Evolutionary conservation across 2,113 vertebrate genomes (phyloP).

Genomic region (Echinops telfairi): DNA sequence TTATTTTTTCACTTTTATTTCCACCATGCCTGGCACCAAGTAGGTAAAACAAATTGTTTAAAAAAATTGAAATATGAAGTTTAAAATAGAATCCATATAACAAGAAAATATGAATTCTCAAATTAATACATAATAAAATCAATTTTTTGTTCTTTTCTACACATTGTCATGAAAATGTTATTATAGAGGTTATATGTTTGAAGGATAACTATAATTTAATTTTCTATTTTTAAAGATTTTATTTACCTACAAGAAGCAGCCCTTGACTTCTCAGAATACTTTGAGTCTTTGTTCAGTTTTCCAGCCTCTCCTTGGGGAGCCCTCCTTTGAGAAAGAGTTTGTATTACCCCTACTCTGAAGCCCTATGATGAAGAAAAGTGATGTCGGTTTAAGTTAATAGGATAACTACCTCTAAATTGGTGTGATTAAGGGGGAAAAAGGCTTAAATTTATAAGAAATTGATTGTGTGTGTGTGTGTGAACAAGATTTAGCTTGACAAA

Average conservation of each 20-base stretch:
- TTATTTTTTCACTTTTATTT: slow-evolving; percentile 13
- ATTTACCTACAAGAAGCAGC: too few relatives aligned
- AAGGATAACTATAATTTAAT: background rate
- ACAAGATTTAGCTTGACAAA: slow-evolving; percentile 62
- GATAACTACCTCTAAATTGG: slow-evolving; percentile 12
- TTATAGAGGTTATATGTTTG: background rate
- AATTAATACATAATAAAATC: background rate
- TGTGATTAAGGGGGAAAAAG: background rate
- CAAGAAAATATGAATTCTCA: background rate
- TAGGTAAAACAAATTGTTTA: background rate
- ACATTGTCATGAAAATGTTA: background rate
- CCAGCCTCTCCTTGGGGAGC: background rate
- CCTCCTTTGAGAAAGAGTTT: background rate
- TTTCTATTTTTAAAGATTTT: slow-evolving; percentile 35
- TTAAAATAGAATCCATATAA: slow-evolving; percentile 38
- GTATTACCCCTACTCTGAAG: background rate
- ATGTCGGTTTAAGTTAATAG: background rate
- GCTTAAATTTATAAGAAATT: slow-evolving; percentile 21
- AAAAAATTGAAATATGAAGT: background rate
- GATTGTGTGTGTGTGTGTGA: background rate
- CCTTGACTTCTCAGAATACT: background rate
- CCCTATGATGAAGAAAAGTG: background rate
- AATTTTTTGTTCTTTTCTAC: background rate
- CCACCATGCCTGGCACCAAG: background rate
- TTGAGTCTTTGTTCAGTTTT: slow-evolving; percentile 7